Evolutionary conservation across 2,888 invertebrate species (phyloP).

Genomic region (Trichogramma dendrolimi): DNA sequence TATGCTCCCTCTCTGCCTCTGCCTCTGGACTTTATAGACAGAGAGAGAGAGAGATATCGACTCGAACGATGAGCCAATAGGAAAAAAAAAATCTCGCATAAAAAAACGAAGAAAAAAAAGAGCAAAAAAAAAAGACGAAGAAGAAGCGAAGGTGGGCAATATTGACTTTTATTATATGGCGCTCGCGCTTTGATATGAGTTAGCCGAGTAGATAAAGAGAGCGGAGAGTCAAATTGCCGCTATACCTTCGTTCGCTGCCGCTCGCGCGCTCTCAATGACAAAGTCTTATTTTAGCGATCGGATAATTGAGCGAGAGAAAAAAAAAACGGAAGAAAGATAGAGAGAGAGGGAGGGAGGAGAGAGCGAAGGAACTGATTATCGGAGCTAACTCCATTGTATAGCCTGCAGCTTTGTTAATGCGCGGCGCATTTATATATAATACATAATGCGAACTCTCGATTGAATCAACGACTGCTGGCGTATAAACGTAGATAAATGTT

Average conservation of each 20-base stretch:
- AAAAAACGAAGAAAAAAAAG: not conserved
- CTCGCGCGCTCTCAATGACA: not conserved
- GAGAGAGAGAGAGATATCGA: slow-evolving; percentile 5
- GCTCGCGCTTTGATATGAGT: too few species aligned
- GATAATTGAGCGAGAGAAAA: not conserved
- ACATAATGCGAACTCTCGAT: too few species aligned
- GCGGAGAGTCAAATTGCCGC: too few species aligned
- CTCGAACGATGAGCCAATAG: slow-evolving; percentile 11
- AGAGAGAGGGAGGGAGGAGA: not conserved
- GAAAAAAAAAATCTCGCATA: slow-evolving; percentile 9
- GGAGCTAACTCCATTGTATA: not conserved
- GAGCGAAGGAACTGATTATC: slow-evolving; percentile 1
- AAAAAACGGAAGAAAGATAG: not conserved
- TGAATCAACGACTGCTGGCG: too few species aligned
- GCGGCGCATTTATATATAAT: not conserved
- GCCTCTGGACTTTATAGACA: not conserved
- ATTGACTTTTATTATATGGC: too few species aligned
- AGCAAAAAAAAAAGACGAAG: slow-evolving; percentile 3
- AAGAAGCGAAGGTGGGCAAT: not conserved
- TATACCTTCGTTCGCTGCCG: too few species aligned
- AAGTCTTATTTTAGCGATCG: slow-evolving; percentile 1
- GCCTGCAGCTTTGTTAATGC: slow-evolving; percentile 17
- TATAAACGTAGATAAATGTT: too few species aligned
- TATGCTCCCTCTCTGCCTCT: too few species aligned
- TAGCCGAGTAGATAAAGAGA: too few species aligned